Conservation (phyloP, 1,140 invertebrate species). For the Tetragnatha versicolor region DNA sequence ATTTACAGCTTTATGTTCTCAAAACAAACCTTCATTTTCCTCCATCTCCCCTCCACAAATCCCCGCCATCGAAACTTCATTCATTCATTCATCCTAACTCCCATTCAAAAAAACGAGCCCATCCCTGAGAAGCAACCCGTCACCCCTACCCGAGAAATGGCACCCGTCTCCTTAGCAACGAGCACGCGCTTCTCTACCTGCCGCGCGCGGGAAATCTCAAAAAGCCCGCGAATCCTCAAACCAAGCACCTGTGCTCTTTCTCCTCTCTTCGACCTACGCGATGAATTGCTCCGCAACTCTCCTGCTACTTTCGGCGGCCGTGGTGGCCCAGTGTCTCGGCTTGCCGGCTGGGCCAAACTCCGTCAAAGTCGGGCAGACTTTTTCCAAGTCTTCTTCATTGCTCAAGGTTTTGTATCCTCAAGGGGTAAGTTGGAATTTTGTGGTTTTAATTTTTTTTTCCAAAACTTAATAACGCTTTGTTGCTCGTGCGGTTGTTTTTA, state of each 20-base stretch:
- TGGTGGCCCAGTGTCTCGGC: neutral
- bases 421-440: conserved; percentile 42
- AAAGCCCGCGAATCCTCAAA: conserved; percentile 48
- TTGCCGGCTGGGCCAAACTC: neutral
- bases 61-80: too few relatives aligned
- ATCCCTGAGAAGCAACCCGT: neutral
- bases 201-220: conserved; percentile 53
- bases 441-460: neutral
- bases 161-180: neutral
- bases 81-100: too few relatives aligned
- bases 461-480: too few relatives aligned
- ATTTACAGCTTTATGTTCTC: too few relatives aligned
- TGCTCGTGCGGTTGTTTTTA: too few relatives aligned
- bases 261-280: neutral
- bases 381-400: conserved; percentile 22
- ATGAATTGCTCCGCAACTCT: neutral
- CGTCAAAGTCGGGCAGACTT: conserved; percentile 30
- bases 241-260: conserved; percentile 19
- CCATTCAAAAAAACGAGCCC: conserved; percentile 17
- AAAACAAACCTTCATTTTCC: too few relatives aligned
- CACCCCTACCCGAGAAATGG: conserved; percentile 16
- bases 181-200: conserved; percentile 3
- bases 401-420: conserved; percentile 30
- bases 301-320: neutral
- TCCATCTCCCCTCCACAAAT: too few relatives aligned